Evolutionary conservation across 2,113 vertebrate genomes (phyloP).

Genomic region (Rattus rattus): DNA sequence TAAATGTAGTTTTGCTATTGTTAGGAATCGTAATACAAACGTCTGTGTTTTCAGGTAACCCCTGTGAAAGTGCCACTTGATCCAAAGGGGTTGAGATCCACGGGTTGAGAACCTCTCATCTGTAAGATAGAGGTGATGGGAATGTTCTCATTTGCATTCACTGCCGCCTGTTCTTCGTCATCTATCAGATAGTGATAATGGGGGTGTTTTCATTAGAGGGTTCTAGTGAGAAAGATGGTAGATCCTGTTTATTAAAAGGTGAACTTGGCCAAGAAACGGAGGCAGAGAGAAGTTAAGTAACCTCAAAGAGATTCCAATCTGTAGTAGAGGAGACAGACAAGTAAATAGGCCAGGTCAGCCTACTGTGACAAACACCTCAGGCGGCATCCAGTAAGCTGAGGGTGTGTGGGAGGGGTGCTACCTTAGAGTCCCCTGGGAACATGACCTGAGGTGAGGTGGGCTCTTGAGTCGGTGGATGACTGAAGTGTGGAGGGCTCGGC

Average conservation of each 20-base stretch:
- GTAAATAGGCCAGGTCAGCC: neutral
- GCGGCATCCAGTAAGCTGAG: accelerated
- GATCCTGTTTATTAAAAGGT: slow-evolving; percentile 64
- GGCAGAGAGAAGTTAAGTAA: neutral
- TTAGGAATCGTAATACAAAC: neutral
- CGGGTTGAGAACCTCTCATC: neutral
- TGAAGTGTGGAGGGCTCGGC: neutral
- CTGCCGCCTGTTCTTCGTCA: neutral
- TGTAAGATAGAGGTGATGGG: neutral
- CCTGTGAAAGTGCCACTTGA: neutral
- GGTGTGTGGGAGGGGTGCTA: neutral
- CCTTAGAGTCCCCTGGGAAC: neutral
- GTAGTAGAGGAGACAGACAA: slow-evolving; percentile 12
- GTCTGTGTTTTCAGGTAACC: neutral
- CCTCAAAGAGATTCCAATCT: slow-evolving; percentile 54
- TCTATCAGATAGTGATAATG: neutral
- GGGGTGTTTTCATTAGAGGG: neutral
- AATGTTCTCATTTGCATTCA: neutral
- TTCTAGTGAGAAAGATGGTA: neutral
- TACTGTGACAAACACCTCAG: neutral
- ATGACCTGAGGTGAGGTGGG: neutral
- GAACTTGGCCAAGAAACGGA: slow-evolving; percentile 56
- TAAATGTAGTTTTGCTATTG: neutral
- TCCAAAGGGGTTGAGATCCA: neutral
- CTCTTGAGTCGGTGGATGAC: neutral